These are phyloP conservation scores for Junonia oenone DNA, from an alignment of 2,888 invertebrate species.

Conservation along the genomic window DNA sequence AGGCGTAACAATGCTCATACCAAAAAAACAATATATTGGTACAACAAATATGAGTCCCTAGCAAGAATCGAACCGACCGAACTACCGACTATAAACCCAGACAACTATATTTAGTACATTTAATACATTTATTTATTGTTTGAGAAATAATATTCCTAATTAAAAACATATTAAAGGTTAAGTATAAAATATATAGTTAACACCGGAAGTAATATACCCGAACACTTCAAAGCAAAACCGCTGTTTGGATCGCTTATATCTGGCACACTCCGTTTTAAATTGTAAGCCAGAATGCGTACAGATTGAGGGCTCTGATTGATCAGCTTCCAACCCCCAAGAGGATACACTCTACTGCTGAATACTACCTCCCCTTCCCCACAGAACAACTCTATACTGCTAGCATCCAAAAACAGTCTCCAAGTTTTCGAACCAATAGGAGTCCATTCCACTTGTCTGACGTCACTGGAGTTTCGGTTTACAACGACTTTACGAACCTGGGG, in stretches of 20 bases:
- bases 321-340: slow-evolving; percentile 57
- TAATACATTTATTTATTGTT: too few relatives aligned
- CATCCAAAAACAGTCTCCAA: slow-evolving; percentile 63
- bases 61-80: too few relatives aligned
- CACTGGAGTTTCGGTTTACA: slow-evolving; percentile 52
- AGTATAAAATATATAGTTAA: too few relatives aligned
- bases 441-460: slow-evolving; percentile 65
- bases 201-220: neutral
- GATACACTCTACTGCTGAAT: slow-evolving; percentile 61
- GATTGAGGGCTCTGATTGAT: slow-evolving; percentile 51
- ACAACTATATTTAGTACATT: too few relatives aligned
- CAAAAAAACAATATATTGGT: too few relatives aligned
- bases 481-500: slow-evolving; percentile 47
- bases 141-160: too few relatives aligned
- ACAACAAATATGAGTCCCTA: too few relatives aligned
- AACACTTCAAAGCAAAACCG: neutral
- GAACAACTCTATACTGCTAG: slow-evolving; percentile 66
- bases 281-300: slow-evolving; percentile 48
- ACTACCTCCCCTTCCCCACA: slow-evolving; percentile 71
- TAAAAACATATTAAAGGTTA: too few relatives aligned
- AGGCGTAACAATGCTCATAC: too few relatives aligned
- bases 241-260: slow-evolving; percentile 13
- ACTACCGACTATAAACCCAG: too few relatives aligned
- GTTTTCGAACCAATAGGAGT: slow-evolving; percentile 40
- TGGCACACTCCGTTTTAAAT: slow-evolving; percentile 53